A percentile compares a stretch with the other conserved stretches of the same genome.
These are phyloP conservation scores for Ariolimax columbianus DNA, from an alignment of 2,888 invertebrate genomes.

Conservation along the genomic window DNA sequence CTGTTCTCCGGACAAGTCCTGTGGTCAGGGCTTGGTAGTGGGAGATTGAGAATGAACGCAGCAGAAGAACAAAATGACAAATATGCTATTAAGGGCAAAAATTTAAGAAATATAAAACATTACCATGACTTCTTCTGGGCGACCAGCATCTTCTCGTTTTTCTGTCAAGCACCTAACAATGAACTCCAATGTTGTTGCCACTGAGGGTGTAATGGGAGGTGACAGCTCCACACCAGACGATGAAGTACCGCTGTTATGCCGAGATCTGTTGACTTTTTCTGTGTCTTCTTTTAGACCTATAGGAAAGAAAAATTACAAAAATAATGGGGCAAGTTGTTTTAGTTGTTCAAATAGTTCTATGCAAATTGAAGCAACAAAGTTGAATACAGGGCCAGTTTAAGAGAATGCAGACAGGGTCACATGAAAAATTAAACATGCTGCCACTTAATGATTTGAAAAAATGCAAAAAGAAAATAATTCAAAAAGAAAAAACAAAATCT, in stretches of 20 bases:
- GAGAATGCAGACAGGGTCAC: too few species aligned
- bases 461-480: too few species aligned
- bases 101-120: neutral
- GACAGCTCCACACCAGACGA: constrained; percentile 69
- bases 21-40: too few species aligned
- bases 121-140: constrained; percentile 81
- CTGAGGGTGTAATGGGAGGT: constrained; percentile 59
- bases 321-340: too few species aligned
- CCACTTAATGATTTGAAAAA: too few species aligned
- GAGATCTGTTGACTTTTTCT: constrained; percentile 70
- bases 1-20: too few species aligned
- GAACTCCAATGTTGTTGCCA: constrained; percentile 75
- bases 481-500: too few species aligned
- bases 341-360: neutral
- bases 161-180: constrained; percentile 81
- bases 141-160: constrained; percentile 81
- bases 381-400: too few species aligned
- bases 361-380: too few species aligned
- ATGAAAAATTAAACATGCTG: too few species aligned
- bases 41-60: neutral
- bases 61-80: neutral
- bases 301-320: neutral
- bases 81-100: neutral
- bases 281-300: constrained; percentile 77
- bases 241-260: constrained; percentile 73